These are phyloP conservation scores for Pedicia rivosa DNA, from an alignment of 2,888 invertebrate species.

Conservation along the genomic window DNA sequence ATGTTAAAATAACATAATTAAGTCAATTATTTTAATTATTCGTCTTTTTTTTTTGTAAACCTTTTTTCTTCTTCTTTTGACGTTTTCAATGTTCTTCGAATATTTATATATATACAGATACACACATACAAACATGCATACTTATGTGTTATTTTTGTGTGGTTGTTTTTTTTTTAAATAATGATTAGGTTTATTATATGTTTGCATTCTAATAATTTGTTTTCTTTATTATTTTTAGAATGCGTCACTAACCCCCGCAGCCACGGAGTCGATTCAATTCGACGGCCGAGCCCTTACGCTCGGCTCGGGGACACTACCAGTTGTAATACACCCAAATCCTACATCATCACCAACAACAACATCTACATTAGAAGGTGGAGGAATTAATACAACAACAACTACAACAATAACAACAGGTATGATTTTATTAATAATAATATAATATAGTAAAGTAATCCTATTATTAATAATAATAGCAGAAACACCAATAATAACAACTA, in stretches of 20 bases:
- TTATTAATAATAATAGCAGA: conserved; percentile 5
- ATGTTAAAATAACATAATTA: no score
- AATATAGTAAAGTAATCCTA: neutral
- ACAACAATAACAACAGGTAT: conserved; percentile 4
- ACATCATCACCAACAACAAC: neutral
- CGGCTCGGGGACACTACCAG: conserved; percentile 13
- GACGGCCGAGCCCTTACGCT: conserved; percentile 16
- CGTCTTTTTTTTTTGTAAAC: no score
- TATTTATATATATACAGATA: no score
- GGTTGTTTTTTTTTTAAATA: no score
- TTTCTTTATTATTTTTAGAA: conserved; percentile 11
- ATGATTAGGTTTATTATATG: no score
- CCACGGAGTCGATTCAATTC: conserved; percentile 18
- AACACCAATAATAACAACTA: conserved; percentile 6
- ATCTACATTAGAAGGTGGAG: neutral
- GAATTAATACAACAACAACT: conserved; percentile 5
- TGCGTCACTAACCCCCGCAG: conserved; percentile 14
- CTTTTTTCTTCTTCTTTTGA: no score
- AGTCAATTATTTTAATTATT: no score
- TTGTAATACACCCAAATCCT: neutral
- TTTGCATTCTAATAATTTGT: conserved; percentile 4
- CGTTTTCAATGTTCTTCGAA: no score
- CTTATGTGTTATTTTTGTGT: no score
- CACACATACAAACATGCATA: no score
- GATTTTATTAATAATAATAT: neutral